A percentile compares a stretch with the other conserved stretches of the same genome.
Conservation (phyloP, 2,113 vertebrate genomes). For the Tetrao urogallus region DNA sequence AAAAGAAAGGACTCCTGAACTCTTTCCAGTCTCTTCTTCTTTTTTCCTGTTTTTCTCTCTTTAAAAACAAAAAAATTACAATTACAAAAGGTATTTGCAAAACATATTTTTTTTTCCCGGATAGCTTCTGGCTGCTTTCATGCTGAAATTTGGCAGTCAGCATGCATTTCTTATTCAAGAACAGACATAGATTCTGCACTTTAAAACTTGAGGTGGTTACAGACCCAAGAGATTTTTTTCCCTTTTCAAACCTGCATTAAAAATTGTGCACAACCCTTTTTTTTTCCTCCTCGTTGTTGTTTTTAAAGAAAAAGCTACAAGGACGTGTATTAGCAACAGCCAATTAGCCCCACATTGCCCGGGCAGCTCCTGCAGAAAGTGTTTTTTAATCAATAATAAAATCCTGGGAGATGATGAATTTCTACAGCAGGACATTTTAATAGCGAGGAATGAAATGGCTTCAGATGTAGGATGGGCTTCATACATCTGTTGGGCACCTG, state of each 20-base stretch:
- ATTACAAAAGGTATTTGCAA: constrained; percentile 56
- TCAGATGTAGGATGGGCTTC: not conserved
- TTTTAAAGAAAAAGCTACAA: not conserved
- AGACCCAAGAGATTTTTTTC: not conserved
- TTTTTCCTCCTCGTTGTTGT: not conserved
- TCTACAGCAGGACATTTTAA: not conserved
- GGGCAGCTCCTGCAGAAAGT: not conserved
- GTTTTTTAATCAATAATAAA: not conserved
- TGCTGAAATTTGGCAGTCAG: constrained; percentile 42
- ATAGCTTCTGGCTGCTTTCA: constrained; percentile 54
- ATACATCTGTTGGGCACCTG: not conserved
- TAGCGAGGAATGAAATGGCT: not conserved
- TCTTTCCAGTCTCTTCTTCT: not conserved
- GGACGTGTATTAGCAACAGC: not conserved
- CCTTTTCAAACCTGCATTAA: constrained; percentile 5
- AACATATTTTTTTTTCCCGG: not conserved
- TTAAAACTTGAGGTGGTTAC: constrained; percentile 36
- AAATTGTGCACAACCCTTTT: not conserved
- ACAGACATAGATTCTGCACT: constrained; percentile 47
- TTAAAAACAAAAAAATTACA: not conserved
- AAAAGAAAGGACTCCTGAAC: not conserved
- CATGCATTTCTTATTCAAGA: constrained; percentile 41
- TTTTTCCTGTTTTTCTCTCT: no score
- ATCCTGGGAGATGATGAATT: not conserved
- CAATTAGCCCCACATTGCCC: not conserved